These are phyloP conservation scores for Ischnura elegans DNA, from an alignment of 2,888 invertebrate genomes.

Conservation along the genomic window DNA sequence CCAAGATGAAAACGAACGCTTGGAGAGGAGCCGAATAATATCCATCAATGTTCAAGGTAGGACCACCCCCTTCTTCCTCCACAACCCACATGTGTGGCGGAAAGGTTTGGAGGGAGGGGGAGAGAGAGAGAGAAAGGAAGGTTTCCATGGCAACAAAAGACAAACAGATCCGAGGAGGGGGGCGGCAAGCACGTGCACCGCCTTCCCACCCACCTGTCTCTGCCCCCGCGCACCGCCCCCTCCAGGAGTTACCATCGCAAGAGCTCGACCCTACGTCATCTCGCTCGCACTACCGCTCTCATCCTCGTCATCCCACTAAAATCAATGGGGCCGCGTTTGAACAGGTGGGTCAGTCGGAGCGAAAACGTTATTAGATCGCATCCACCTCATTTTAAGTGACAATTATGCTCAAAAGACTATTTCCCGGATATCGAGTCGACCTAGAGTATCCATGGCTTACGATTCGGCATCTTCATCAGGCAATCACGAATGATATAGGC, in stretches of 20 bases:
- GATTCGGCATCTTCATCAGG: too few relatives aligned
- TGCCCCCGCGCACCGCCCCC: background rate
- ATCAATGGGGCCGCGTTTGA: background rate
- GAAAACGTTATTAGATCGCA: too few relatives aligned
- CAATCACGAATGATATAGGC: too few relatives aligned
- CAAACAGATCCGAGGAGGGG: slow-evolving; percentile 47
- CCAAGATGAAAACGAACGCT: slow-evolving; percentile 23
- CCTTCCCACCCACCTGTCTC: slow-evolving; percentile 11
- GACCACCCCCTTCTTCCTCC: background rate
- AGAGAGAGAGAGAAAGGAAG: background rate
- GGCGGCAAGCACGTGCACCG: slow-evolving; percentile 51
- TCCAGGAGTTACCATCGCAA: background rate
- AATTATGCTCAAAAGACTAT: too few relatives aligned
- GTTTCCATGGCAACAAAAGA: slow-evolving; percentile 51
- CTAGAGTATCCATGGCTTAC: too few relatives aligned
- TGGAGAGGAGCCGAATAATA: slow-evolving; percentile 41
- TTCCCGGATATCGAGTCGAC: too few relatives aligned
- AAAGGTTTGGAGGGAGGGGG: background rate
- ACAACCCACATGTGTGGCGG: slow-evolving; percentile 23
- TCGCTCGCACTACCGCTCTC: background rate
- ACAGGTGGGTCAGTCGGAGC: background rate
- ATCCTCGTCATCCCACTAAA: background rate
- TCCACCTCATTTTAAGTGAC: too few relatives aligned
- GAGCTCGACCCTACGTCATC: background rate
- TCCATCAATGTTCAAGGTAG: slow-evolving; percentile 28